Evolutionary conservation across 1,140 invertebrate genomes (phyloP), one percentile per base, ranked within the genome.

Genomic region (Solenopsis fugax): DNA sequence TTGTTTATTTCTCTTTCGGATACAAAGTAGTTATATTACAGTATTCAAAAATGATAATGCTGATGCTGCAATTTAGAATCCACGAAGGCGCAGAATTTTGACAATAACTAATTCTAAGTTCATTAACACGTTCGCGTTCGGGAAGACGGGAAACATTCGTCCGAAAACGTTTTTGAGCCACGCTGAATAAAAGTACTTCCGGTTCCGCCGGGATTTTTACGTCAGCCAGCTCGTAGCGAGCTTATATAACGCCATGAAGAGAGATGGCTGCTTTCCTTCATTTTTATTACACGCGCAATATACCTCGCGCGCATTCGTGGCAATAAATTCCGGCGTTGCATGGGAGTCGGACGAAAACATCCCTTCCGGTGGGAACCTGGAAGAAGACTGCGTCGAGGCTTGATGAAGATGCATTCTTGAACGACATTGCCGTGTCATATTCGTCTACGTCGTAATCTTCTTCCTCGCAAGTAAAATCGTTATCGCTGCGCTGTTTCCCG

Each of bases 251-350:
- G 69, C 12, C 29, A 58, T 84, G 54, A 69, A 81, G 48, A 71
- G 16, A 34, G n/a, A 29, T 16, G 24, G 48, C 52, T 69, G 34
- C 12, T 41, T 54, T 7, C 21, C 21, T 62, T 41, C 13, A 29
- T 41, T 84, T 82, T 84, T 60, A 62, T 37, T 48, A 75, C 41
- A 48, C 41, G 13, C n/a, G 65, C 21, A 76, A 52, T 80, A 71
- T 21, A 60, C 24, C 29, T 64, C 58, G 34, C 41, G 72, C 45
- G 24, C 24, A 54, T 16, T 69, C 48, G 48, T 34, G 41, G 24
- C 45, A 75, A 75, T 84, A 84, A 84, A 84, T 84, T 56, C 45
- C 12, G 54, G 9, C 2, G 48, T 58, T 84, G 50, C 58, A 73
- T 75, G 13, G 29, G 18, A 54, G 18, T 13, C 24, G 24, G 41